Percentiles rank a stretch among this genome's conserved stretches.
Conservation (phyloP, 2,888 invertebrate species). For the Podotricha telesiphe region DNA sequence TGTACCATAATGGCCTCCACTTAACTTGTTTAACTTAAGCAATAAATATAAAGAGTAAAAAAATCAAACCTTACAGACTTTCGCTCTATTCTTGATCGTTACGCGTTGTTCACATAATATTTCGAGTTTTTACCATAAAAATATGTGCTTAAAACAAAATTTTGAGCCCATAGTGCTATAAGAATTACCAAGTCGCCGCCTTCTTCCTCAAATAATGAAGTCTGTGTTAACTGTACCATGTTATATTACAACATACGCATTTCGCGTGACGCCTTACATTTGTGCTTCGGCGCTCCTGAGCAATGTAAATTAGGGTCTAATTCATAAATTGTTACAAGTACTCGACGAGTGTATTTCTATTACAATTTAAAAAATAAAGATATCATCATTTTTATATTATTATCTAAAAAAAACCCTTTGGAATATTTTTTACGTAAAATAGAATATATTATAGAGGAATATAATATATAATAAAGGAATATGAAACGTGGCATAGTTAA, state of each 20-base stretch:
- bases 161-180: background rate
- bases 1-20: too few species aligned
- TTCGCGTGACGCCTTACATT: constrained; percentile 37
- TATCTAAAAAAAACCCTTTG: background rate
- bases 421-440: too few species aligned
- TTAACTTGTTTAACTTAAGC: too few species aligned
- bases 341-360: background rate
- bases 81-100: too few species aligned
- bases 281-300: constrained; percentile 29
- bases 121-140: too few species aligned
- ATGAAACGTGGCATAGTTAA: too few species aligned
- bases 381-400: background rate
- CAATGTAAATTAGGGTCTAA: constrained; percentile 28
- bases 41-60: too few species aligned
- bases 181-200: constrained; percentile 20
- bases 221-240: constrained; percentile 37
- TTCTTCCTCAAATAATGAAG: constrained; percentile 19
- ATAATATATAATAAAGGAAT: too few species aligned
- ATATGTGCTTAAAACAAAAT: background rate
- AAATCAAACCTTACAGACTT: too few species aligned
- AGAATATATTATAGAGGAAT: too few species aligned
- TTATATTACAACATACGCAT: constrained; percentile 35
- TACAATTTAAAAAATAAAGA: background rate
- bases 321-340: constrained; percentile 16
- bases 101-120: too few species aligned